Percentiles rank a stretch among this genome's conserved stretches.
Conservation (phyloP, 2,797 vertebrate species). For the Anniella stebbinsi region DNA sequence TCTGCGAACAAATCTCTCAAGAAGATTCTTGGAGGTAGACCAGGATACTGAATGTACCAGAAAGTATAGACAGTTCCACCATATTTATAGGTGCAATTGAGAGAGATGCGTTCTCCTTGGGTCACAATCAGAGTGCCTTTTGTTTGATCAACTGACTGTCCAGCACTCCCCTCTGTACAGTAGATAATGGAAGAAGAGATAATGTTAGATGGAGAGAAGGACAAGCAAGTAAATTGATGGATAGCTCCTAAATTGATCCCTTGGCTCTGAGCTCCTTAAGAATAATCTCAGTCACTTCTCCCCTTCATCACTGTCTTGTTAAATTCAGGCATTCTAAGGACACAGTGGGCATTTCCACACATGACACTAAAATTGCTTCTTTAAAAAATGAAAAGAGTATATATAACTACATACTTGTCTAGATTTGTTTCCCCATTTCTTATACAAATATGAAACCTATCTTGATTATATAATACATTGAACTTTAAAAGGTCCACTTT, state of each 20-base stretch:
- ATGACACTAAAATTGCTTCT: too few species aligned
- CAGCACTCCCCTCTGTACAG: conserved; percentile 39
- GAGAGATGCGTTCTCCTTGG: conserved; percentile 29
- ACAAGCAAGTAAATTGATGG: not conserved
- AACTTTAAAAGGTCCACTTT: too few species aligned
- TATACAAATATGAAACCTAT: too few species aligned
- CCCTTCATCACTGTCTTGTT: too few species aligned
- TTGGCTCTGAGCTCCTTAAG: too few species aligned
- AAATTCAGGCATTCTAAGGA: too few species aligned
- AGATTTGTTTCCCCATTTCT: too few species aligned
- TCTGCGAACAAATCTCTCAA: not conserved
- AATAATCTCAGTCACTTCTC: not conserved
- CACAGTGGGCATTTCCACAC: too few species aligned
- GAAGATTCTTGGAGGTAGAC: conserved; percentile 47
- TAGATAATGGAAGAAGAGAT: conserved; percentile 16
- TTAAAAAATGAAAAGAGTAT: too few species aligned
- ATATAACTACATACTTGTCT: too few species aligned
- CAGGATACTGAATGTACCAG: conserved; percentile 60
- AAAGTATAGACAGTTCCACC: conserved; percentile 1
- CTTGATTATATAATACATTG: too few species aligned
- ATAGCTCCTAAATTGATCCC: too few species aligned
- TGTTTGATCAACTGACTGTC: conserved; percentile 58
- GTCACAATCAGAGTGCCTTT: not conserved
- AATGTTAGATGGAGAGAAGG: not conserved
- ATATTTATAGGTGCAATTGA: conserved; percentile 59